A percentile compares a stretch with the other conserved stretches of the same genome.
These are phyloP conservation scores for Seriola aureovittata DNA, from an alignment of 2,113 vertebrate species.

Conservation along the genomic window DNA sequence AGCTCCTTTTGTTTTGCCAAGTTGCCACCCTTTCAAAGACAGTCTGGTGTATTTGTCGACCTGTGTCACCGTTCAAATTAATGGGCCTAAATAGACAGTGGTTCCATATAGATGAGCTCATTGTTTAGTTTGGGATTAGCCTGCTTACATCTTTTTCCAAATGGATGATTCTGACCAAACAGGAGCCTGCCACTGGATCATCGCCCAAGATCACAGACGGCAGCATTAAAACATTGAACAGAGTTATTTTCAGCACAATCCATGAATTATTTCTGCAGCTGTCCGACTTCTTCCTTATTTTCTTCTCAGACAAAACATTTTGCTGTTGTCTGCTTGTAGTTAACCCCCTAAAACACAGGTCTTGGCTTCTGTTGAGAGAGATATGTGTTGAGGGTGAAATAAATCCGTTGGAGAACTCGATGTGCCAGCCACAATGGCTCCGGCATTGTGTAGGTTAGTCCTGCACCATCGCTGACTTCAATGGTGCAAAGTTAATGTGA, in stretches of 20 bases:
- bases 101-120: conserved; percentile 52
- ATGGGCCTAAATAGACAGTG: conserved; percentile 38
- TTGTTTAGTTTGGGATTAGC: conserved; percentile 61
- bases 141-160: conserved; percentile 53
- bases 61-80: conserved; percentile 38
- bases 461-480: conserved; percentile 39
- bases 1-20: conserved; percentile 30
- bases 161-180: conserved; percentile 64
- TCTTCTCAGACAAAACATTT: conserved; percentile 35
- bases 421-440: conserved; percentile 42
- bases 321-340: conserved; percentile 17
- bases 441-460: conserved; percentile 35
- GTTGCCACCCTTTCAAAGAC: conserved; percentile 23
- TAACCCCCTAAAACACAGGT: background rate
- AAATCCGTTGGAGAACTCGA: conserved; percentile 30
- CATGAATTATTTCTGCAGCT: conserved; percentile 69
- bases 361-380: background rate
- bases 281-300: conserved; percentile 19
- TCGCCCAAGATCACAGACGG: conserved; percentile 48
- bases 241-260: conserved; percentile 58
- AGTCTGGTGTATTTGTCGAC: conserved; percentile 36
- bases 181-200: conserved; percentile 58
- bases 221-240: conserved; percentile 71
- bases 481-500: conserved; percentile 54
- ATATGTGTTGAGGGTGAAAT: background rate